phyloP scores from a whole-genome alignment of 1,140 invertebrate genomes.

The Plectus sambesii region DNA sequence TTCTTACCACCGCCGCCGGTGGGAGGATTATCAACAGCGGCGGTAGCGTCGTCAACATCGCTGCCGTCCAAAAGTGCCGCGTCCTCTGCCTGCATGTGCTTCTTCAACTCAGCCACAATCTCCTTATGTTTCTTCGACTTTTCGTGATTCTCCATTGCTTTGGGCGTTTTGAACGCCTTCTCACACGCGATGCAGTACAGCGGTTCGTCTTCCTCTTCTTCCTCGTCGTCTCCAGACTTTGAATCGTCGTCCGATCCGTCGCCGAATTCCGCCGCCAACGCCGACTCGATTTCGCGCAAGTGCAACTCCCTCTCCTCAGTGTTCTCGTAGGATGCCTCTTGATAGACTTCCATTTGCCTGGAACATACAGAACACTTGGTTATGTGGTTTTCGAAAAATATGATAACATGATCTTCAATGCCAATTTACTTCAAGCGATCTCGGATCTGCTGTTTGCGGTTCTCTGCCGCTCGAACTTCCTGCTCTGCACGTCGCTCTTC shows the following conservation, averaged over 20 bases:
- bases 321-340: background rate
- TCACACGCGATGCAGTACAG: slow-evolving; percentile 49
- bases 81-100: slow-evolving; percentile 46
- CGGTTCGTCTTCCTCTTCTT: slow-evolving; percentile 13
- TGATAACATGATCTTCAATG: slow-evolving; percentile 8
- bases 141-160: slow-evolving; percentile 47
- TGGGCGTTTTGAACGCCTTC: slow-evolving; percentile 48
- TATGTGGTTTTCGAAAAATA: background rate
- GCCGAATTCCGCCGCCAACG: slow-evolving; percentile 15
- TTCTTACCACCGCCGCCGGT: background rate
- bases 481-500: slow-evolving; percentile 18
- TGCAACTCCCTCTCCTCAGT: slow-evolving; percentile 8
- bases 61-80: slow-evolving; percentile 13
- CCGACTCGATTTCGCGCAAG: slow-evolving; percentile 7
- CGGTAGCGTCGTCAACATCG: background rate
- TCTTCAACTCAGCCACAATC: slow-evolving; percentile 44
- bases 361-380: background rate
- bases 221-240: too few species aligned
- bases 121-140: slow-evolving; percentile 50
- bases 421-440: slow-evolving; percentile 4
- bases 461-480: slow-evolving; percentile 18
- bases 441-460: slow-evolving; percentile 15
- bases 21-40: background rate
- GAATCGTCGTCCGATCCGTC: background rate
- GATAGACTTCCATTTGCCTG: slow-evolving; percentile 1